Evolutionary conservation across 2,797 vertebrate genomes (phyloP), one percentile per base, ranked within the genome.

Genomic region (Propithecus deckenii): DNA sequence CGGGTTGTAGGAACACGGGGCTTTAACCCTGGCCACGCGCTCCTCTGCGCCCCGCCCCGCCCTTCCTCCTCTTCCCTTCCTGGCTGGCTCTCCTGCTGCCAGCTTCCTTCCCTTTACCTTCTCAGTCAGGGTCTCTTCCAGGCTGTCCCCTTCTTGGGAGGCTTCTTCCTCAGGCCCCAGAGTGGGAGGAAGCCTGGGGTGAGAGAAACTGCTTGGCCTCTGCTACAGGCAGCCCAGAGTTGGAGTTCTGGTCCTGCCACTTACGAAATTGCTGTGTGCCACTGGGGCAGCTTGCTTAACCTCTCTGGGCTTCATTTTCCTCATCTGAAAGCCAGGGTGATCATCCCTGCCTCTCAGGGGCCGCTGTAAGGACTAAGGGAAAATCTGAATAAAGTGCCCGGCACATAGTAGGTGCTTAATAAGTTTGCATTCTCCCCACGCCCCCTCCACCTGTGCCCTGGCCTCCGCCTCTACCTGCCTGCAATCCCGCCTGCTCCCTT

Each of bases 1-100:
- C 95, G 32, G 89, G 96, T 95, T 98, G 98, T 95, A 94, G 98
- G 97, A 98, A 98, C 98, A 95, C 2, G 87, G 91, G 71, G 96
- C 97, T 97, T 97, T 89, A 95, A 92, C 98, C 96, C 95, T 50
- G 48, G 90, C 71, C 35, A 2, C 12, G 1, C 1, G 2, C 84
- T 69, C 71, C 84, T 89, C 89, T 22, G 93, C 2, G 52, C 89
- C 69, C 96, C 76, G 18, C 30, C 84, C 52, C 28, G 80, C 38
- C 23, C 63, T 81, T 89, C 32, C 76, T 76, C 35, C 25, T 38
- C 80, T 46, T 86, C 20, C 8, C 83, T 94, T 89, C 91, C 30
- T 2, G 4, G 17, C 30, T 2, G 1, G 41, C 72, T 91, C 86
- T 69, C 50, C 86, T 9, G 12, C 28, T 23, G 7, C 32, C 4